These are phyloP conservation scores for Mustelus asterias DNA, from an alignment of 2,113 vertebrate species.

Conservation along the genomic window DNA sequence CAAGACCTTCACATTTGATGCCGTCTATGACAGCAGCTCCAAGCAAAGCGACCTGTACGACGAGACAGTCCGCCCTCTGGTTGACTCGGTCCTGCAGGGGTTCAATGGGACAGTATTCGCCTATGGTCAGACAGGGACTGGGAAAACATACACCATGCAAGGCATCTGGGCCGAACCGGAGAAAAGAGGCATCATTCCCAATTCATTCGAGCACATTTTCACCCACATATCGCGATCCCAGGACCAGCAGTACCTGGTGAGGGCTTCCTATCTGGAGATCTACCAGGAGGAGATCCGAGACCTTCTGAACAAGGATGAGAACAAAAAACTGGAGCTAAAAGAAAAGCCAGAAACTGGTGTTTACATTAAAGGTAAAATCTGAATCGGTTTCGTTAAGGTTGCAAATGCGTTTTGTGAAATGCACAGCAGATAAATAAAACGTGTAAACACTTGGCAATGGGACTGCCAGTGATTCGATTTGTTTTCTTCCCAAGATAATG, in stretches of 20 bases:
- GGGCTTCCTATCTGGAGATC: constrained; percentile 96
- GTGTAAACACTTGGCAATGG: not conserved
- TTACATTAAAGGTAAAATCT: constrained; percentile 65
- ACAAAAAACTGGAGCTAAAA: constrained; percentile 82
- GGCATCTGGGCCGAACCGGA: constrained; percentile 75
- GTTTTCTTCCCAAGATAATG: not conserved
- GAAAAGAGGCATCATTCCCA: constrained; percentile 78
- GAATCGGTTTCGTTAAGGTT: not conserved
- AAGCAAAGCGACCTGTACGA: constrained; percentile 84
- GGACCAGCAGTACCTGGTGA: constrained; percentile 90
- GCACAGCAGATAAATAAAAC: not conserved
- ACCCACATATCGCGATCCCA: constrained; percentile 91
- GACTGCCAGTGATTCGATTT: not conserved
- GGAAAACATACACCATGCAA: constrained; percentile 93
- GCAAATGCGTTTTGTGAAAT: not conserved
- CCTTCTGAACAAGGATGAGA: constrained; percentile 84
- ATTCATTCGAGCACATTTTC: constrained; percentile 89
- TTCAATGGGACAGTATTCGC: constrained; percentile 92
- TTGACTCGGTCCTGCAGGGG: constrained; percentile 80
- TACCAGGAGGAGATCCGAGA: constrained; percentile 95
- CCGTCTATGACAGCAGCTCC: constrained; percentile 78
- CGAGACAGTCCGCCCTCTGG: constrained; percentile 80
- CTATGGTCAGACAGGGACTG: constrained; percentile 90
- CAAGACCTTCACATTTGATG: constrained; percentile 90
- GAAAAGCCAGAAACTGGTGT: constrained; percentile 80